Evolutionary conservation across 2,113 vertebrate species (phyloP).

Genomic region (Pitta sordida): DNA sequence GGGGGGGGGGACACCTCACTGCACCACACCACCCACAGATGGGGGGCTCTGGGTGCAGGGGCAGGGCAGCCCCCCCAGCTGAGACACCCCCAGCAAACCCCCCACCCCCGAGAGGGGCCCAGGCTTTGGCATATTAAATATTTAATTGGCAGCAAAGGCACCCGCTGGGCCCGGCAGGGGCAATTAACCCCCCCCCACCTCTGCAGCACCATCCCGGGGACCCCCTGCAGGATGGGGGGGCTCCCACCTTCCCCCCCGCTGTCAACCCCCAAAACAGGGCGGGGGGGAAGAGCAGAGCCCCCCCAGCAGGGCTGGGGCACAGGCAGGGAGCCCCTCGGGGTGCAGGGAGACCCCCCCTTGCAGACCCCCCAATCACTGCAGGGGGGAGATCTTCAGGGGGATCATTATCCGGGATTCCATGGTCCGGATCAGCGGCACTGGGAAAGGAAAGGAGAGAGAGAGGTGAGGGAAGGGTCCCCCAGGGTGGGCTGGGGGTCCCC

Average conservation of each 20-base stretch:
- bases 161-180: background rate
- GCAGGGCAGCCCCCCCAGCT: background rate
- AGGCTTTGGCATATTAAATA: background rate
- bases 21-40: background rate
- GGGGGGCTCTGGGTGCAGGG: background rate
- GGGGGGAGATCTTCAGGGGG: constrained; percentile 86
- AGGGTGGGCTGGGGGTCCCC: no score
- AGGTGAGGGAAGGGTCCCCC: background rate
- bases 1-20: rapidly evolving
- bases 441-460: background rate
- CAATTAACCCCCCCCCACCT: background rate
- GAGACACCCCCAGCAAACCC: rapidly evolving
- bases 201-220: background rate
- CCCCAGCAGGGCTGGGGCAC: background rate
- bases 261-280: background rate
- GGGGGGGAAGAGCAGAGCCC: background rate
- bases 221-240: background rate
- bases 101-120: background rate
- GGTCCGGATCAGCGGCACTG: constrained; percentile 89
- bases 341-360: background rate
- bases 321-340: background rate
- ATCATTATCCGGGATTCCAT: constrained; percentile 98
- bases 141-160: constrained; percentile 38
- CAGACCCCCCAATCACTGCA: constrained; percentile 74
- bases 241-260: background rate